These are phyloP conservation scores for Monochamus alternatus DNA, from an alignment of 2,888 invertebrate genomes.

Conservation along the genomic window DNA sequence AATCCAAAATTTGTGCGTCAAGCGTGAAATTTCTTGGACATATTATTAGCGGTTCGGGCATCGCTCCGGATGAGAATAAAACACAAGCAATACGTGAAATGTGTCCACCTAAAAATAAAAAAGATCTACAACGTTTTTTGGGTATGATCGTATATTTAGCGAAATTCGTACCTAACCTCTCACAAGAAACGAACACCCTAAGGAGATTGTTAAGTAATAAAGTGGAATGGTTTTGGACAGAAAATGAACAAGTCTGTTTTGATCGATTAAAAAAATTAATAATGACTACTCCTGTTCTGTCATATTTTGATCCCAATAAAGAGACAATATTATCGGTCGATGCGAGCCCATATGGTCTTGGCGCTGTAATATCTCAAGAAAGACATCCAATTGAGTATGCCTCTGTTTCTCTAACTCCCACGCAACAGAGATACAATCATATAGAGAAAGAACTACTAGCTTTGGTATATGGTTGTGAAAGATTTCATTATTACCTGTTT, in stretches of 20 bases:
- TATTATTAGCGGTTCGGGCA: slow-evolving; percentile 14
- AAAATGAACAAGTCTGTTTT: slow-evolving; percentile 38
- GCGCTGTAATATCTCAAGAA: not conserved
- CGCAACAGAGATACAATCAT: not conserved
- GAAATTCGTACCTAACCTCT: too few species aligned
- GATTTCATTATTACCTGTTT: not conserved
- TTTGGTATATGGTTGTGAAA: not conserved
- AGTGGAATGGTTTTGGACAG: slow-evolving; percentile 39
- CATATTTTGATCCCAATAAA: not conserved
- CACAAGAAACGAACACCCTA: slow-evolving; percentile 31
- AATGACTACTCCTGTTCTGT: not conserved
- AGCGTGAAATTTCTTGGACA: slow-evolving; percentile 33
- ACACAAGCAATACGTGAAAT: slow-evolving; percentile 18
- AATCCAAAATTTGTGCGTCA: slow-evolving; percentile 26
- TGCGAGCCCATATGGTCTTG: too few species aligned
- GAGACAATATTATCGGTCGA: not conserved
- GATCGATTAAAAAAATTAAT: slow-evolving; percentile 15
- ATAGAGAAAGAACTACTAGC: not conserved
- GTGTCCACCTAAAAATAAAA: slow-evolving; percentile 15
- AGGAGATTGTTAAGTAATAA: slow-evolving; percentile 37
- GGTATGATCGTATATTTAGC: slow-evolving; percentile 42
- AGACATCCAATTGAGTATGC: not conserved
- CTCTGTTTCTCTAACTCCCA: not conserved
- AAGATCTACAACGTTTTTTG: slow-evolving; percentile 37
- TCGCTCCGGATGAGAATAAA: slow-evolving; percentile 28